Evolutionary conservation across 92 coral and sea anemone species (phyloP), one percentile per base, ranked within the genome.

Genomic region (Umimayanthus kanabou): DNA sequence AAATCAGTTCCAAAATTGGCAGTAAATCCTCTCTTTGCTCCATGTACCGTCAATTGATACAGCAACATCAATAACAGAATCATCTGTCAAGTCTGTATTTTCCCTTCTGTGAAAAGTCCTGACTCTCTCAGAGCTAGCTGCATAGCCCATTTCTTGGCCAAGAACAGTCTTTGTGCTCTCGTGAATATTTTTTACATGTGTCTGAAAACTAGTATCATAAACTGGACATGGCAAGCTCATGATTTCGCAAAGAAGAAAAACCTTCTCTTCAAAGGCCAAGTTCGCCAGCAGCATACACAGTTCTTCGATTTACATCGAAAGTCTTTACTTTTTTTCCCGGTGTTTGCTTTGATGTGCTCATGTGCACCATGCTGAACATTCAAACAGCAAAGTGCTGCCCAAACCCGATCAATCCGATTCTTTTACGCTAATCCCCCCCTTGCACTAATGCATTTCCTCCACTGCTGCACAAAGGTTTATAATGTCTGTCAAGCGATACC

Each of bases 1-100:
- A 89, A 40, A 10, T 79, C 88, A 23, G 76, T 80, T 47, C 91
- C 91, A 84, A 73, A 81, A 64, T 88, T 89, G 42, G 79, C 91
- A 81, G 91, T 76, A 76, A 89, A 89, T 5, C 84, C 85, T 73
- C 88, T 88, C n/a, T 67, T 88, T 82, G 58, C 88, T 88, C 88
- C 91, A 88, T 58, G 87, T 73, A 4, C 90, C 90, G 50, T 88
- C 90, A 73, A 88, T 72, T 42, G 90, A 88, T 50, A 89, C 91
- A 33, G 91, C 25, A 74, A 89, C 39, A 83, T 89, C 84, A 76
- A 82, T 37, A 4, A 80, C 22, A 14, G 85, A 58, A 42, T 61
- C 73, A 16, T 23, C 70, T 61, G 73, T n/a, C 18, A 67, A 10
- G 73, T 67, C 30, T n/a, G 26, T 2, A 11, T 67, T 67, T 67